Evolutionary conservation across 2,797 vertebrate species (phyloP), one percentile per base, ranked within the genome.

Genomic region (Nyctibius grandis): DNA sequence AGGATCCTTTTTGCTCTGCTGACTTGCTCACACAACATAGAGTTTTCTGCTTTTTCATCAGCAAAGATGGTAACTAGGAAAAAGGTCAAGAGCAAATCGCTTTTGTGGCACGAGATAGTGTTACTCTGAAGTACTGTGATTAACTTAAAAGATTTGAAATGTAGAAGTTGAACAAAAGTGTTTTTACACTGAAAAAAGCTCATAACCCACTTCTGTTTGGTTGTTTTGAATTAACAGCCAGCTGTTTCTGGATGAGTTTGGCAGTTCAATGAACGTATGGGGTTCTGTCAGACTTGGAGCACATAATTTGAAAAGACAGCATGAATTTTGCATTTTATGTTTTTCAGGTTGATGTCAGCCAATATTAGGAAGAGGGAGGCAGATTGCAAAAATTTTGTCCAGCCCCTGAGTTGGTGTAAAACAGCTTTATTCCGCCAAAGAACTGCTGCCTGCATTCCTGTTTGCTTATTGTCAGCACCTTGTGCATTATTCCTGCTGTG

Each of bases 31-130:
- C 10, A 64, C 11, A n/a, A 28, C 8, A 28, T 17, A n/a, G 34
- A 26, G 5, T 78, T 73, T 82, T 93, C 51, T 65, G 25, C 38
- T 67, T 50, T 94, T 95, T 76, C 15, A 65, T 57, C 33, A 44
- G 29, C 21, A 84, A 82, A 92, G 75, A 77, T 48, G 36, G 14
- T 68, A 96, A 98, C 80, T 91, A 92, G 91, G 96, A 50, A 42
- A 97, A 97, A 96, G 85, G 91, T 97, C 83, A 91, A 36, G 29
- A 88, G 50, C 60, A 88, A 88, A 75, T 91, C 67, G 17, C 7
- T 64, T 81, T 59, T 65, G 60, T 56, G 50, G 47, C 22, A 18
- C 47, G 15, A 47, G 70, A 92, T 88, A 91, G 48, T 65, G 73
- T 96, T 95, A 89, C 85, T 72, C 42, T 28, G 47, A 68, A 78